phyloP scores from a whole-genome alignment of 2,797 vertebrate genomes.

The Molossus molossus region DNA sequence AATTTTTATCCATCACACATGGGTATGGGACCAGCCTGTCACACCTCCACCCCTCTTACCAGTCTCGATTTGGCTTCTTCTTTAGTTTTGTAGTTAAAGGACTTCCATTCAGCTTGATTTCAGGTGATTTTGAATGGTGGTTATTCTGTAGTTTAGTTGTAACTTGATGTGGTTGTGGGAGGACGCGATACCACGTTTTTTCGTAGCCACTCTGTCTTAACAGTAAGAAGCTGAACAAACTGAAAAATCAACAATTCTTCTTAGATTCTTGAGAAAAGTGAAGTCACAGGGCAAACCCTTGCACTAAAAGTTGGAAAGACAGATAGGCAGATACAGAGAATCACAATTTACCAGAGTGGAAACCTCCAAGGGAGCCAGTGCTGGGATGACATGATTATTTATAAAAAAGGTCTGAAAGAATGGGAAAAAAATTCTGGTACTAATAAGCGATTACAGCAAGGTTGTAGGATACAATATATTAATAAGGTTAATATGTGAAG shows the following conservation, averaged over 20 bases:
- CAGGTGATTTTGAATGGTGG: no score
- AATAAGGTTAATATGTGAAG: background rate
- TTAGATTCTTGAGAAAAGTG: background rate
- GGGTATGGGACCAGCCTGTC: no score
- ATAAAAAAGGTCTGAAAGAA: background rate
- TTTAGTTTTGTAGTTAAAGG: no score
- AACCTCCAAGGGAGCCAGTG: background rate
- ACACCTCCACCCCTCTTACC: no score
- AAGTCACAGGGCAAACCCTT: background rate
- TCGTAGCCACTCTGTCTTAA: background rate
- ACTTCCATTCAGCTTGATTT: no score
- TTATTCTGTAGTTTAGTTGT: no score
- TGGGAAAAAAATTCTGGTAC: background rate
- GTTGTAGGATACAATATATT: background rate
- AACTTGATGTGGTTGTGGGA: no score
- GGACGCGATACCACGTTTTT: no score
- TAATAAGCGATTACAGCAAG: background rate
- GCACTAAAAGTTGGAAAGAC: background rate
- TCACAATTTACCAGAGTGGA: background rate
- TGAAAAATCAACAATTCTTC: background rate
- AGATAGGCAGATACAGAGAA: background rate
- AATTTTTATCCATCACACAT: no score
- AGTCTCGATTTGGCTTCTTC: no score
- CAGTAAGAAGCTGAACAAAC: background rate
- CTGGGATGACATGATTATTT: background rate